Evolutionary conservation across 2,888 invertebrate genomes (phyloP), one percentile per base, ranked within the genome.

Genomic region (Panzeria rudis): DNA sequence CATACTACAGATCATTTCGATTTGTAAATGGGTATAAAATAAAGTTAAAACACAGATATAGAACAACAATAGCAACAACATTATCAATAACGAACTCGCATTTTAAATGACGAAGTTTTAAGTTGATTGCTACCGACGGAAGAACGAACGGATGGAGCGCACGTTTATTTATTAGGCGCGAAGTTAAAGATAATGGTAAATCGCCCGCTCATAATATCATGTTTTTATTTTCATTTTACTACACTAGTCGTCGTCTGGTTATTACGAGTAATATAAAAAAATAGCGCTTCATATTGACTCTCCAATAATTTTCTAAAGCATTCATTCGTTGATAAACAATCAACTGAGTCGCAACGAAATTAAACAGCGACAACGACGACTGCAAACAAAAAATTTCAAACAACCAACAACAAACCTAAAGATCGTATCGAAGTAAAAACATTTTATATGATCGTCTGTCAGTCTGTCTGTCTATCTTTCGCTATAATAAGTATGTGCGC

Each of bases 261-360:
- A 62, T 52, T 78, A 64, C 2, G 5, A 29, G 47, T 72, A 44
- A 56, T 41, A 47, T 0, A n/a, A 44, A 20, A 20, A 54, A 59
- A 68, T 64, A 82, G 47, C 73, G 41, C 69, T 85, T 82, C 56
- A 75, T 69, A 71, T 78, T 44, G 69, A 38, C 75, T 85, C 85
- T 82, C 82, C 73, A 73, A 64, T 82, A 62, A 59, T 52, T 62
- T 75, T 69, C 78, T 81, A 52, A 81, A 78, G 78, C 85, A 86
- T 86, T 86, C 84, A 86, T 86, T 86, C 84, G 81, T 81, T 81
- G 86, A 86, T 86, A 86, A 86, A 84, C 78, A 82, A 84, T 82
- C 86, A 75, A 79, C 84, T 72, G 81, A 84, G 84, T 76, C 84
- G 78, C 75, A 86, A 66, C 77, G 64, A 69, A 50, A 62, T 17